These are phyloP conservation scores for Drosophila subobscura DNA, from an alignment of 1,140 invertebrate genomes.

Conservation along the genomic window DNA sequence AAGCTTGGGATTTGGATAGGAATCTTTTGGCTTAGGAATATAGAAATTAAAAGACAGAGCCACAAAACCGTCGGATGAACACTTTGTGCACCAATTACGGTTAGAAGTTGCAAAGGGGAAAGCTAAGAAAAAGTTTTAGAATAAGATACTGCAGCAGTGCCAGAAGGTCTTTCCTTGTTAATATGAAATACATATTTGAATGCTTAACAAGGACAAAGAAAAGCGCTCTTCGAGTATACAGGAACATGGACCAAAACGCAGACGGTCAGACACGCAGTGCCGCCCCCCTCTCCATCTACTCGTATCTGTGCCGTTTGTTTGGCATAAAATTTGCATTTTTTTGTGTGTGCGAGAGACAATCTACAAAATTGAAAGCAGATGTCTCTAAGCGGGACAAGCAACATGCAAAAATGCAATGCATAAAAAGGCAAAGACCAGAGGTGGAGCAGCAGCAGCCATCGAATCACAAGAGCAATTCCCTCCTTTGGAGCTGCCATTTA, in stretches of 20 bases:
- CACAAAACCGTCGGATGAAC: no score
- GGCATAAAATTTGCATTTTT: conserved; percentile 76
- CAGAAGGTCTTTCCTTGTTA: conserved; percentile 23
- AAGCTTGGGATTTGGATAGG: background rate
- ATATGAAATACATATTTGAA: conserved; percentile 36
- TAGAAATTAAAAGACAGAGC: background rate
- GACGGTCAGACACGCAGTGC: background rate
- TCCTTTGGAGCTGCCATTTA: conserved; percentile 23
- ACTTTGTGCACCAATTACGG: no score
- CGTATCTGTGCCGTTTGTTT: conserved; percentile 55
- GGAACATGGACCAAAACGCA: conserved; percentile 11
- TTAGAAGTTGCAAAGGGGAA: background rate
- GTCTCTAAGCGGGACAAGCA: conserved; percentile 39
- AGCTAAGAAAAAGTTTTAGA: background rate
- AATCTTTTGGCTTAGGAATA: background rate
- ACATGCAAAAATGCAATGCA: conserved; percentile 42
- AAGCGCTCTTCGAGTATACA: conserved; percentile 18
- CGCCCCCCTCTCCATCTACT: conserved; percentile 14
- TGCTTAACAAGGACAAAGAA: background rate
- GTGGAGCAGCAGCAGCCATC: conserved; percentile 15
- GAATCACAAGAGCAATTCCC: conserved; percentile 13
- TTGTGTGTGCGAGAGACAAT: conserved; percentile 43
- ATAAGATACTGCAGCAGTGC: background rate
- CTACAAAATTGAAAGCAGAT: conserved; percentile 72
- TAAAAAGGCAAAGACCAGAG: background rate